A percentile compares a stretch with the other conserved stretches of the same genome.
Conservation (phyloP, 2,113 vertebrate genomes). For the Campylomormyrus numenius region DNA sequence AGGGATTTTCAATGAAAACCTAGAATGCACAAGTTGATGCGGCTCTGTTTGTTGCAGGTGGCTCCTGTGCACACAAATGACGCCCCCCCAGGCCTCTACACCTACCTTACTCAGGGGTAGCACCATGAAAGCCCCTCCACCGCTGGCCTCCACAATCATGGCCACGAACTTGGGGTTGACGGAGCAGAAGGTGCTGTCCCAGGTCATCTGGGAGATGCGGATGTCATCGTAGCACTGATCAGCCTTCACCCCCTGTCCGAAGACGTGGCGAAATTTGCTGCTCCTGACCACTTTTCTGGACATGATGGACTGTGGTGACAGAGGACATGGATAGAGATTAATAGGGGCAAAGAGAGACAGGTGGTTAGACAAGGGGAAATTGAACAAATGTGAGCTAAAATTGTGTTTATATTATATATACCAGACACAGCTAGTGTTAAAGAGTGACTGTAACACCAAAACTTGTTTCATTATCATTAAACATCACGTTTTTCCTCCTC, state of each 20-base stretch:
- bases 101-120: slow-evolving; percentile 75
- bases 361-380: neutral
- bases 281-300: slow-evolving; percentile 74
- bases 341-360: neutral
- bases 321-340: neutral
- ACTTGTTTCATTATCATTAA: neutral
- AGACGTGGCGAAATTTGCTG: slow-evolving; percentile 88
- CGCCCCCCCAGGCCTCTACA: neutral
- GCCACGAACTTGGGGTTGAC: slow-evolving; percentile 86
- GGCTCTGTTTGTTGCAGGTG: neutral
- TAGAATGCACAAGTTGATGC: neutral
- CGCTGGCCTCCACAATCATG: slow-evolving; percentile 83
- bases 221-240: slow-evolving; percentile 89
- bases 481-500: neutral
- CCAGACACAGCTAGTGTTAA: neutral
- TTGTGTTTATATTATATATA: neutral
- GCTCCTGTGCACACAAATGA: neutral
- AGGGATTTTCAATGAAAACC: neutral
- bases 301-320: slow-evolving; percentile 60
- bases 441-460: neutral
- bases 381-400: neutral
- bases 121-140: slow-evolving; percentile 81
- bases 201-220: slow-evolving; percentile 83
- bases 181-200: slow-evolving; percentile 83
- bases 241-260: slow-evolving; percentile 72